Conservation (phyloP, 2,113 vertebrate species). For the Triplophysa dalaica region DNA sequence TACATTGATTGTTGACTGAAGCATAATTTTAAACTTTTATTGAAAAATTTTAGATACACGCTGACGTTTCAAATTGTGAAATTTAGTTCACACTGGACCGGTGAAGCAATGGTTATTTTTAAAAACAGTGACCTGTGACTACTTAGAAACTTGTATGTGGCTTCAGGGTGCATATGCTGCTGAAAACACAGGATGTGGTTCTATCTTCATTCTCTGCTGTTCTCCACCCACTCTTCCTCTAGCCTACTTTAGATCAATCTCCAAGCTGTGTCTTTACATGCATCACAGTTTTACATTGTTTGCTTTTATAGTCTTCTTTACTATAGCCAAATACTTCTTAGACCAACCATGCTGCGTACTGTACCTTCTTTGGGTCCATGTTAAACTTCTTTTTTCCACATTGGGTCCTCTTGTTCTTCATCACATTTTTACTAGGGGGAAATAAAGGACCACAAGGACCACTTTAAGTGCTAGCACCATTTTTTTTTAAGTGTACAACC, state of each 20-base stretch:
- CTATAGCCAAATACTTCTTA: neutral
- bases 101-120: neutral
- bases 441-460: too few relatives aligned
- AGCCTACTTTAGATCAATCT: neutral
- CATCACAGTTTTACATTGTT: neutral
- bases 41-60: too few relatives aligned
- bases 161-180: conserved; percentile 36
- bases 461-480: too few relatives aligned
- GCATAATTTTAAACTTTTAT: neutral
- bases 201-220: conserved; percentile 38
- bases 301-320: neutral
- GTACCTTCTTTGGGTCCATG: conserved; percentile 85
- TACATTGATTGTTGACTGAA: neutral
- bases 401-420: conserved; percentile 76
- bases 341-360: conserved; percentile 2
- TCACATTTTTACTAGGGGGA: conserved; percentile 71
- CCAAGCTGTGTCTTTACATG: neutral
- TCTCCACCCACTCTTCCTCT: conserved; percentile 30
- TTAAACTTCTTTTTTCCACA: conserved; percentile 91
- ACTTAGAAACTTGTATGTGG: conserved; percentile 33
- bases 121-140: neutral
- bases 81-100: neutral
- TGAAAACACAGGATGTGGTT: conserved; percentile 70
- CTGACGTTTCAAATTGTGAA: neutral
- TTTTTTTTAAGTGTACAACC: neutral